These are phyloP conservation scores for Elephas maximus DNA, from an alignment of 2,113 vertebrate genomes.

Conservation along the genomic window DNA sequence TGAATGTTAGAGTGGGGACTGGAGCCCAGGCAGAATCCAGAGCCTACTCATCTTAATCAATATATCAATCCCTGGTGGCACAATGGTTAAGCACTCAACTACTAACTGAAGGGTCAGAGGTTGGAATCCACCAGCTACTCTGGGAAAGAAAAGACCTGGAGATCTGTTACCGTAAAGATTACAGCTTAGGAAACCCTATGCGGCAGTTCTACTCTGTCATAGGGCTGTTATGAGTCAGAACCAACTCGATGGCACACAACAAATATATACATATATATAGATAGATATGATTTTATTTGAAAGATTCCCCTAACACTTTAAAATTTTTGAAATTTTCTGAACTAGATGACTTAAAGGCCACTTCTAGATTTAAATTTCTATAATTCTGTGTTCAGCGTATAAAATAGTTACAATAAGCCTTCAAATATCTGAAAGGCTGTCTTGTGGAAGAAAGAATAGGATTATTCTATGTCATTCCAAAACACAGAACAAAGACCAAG, in stretches of 20 bases:
- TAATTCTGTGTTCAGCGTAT: neutral
- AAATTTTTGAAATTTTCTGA: neutral
- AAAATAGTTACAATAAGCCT: conserved; percentile 24
- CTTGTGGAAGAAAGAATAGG: neutral
- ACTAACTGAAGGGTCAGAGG: too few species aligned
- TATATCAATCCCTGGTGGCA: neutral
- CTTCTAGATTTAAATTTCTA: conserved; percentile 38
- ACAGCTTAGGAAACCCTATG: too few species aligned
- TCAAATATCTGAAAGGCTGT: conserved; percentile 11
- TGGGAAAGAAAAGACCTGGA: too few species aligned
- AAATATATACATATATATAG: neutral
- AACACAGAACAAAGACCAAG: neutral
- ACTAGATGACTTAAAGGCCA: neutral
- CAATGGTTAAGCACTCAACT: too few species aligned
- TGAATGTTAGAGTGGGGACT: neutral
- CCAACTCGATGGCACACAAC: too few species aligned
- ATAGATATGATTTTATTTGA: conserved; percentile 5
- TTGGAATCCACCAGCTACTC: too few species aligned
- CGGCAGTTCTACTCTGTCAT: too few species aligned
- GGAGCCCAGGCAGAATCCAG: neutral
- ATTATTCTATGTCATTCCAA: neutral
- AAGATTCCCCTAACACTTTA: neutral
- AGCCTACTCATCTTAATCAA: neutral
- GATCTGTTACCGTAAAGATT: too few species aligned
- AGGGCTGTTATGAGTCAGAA: too few species aligned